Conservation (phyloP, 53 echinoderm and acorn worm species). For the Crossaster papposus region DNA sequence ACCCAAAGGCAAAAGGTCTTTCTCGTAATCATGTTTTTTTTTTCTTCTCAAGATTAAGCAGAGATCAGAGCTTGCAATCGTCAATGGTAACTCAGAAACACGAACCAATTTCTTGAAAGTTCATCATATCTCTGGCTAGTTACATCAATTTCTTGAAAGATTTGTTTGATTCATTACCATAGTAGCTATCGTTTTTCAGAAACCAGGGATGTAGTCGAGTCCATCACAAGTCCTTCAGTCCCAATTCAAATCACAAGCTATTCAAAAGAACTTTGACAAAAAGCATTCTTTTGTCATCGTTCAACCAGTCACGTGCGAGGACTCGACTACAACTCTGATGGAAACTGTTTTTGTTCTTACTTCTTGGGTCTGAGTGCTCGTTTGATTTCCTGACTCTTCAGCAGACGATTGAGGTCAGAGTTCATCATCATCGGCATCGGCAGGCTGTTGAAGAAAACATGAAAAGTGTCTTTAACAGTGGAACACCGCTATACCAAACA, state of each 20-base stretch:
- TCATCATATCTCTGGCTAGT: slow-evolving; percentile 32
- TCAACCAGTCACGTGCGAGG: no score
- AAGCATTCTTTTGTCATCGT: no score
- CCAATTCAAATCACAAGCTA: no score
- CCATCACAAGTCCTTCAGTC: no score
- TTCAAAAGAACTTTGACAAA: no score
- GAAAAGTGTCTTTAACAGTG: not conserved
- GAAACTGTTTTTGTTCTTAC: slow-evolving; percentile 47
- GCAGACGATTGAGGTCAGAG: slow-evolving; percentile 86
- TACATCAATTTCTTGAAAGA: not conserved
- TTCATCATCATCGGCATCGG: slow-evolving; percentile 98
- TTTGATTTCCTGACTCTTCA: slow-evolving; percentile 85
- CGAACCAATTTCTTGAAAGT: not conserved
- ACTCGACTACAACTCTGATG: not conserved
- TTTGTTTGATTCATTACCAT: slow-evolving; percentile 31
- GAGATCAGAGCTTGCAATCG: slow-evolving; percentile 22
- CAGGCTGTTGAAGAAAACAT: slow-evolving; percentile 64
- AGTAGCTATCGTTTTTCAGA: slow-evolving; percentile 57
- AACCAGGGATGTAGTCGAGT: no score
- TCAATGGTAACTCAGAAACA: slow-evolving; percentile 41
- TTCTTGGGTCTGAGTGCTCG: slow-evolving; percentile 80
- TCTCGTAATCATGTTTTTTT: not conserved
- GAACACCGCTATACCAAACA: no score
- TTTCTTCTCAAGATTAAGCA: not conserved
- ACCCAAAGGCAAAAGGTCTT: no score